Evolutionary conservation across 2,113 vertebrate species (phyloP).

Genomic region (Salvelinus alpinus): DNA sequence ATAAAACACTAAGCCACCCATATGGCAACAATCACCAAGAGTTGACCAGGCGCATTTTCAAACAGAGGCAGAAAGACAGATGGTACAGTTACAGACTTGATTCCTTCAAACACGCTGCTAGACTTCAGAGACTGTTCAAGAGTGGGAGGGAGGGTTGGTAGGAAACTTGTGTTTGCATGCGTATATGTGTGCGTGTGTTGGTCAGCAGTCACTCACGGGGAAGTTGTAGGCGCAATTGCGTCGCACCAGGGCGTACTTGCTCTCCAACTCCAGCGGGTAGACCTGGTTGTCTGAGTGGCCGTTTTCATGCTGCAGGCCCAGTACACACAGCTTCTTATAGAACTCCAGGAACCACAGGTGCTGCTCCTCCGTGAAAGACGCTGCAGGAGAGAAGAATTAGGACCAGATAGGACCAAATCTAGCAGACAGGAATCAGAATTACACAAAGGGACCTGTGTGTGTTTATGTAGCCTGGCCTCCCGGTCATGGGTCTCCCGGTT

Average conservation of each 20-base stretch:
- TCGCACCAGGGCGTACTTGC: conserved; percentile 83
- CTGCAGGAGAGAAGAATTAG: conserved; percentile 52
- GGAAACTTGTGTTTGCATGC: neutral
- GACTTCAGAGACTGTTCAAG: too few species aligned
- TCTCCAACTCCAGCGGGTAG: conserved; percentile 82
- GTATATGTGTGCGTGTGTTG: neutral
- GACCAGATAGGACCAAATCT: neutral
- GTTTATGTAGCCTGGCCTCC: too few species aligned
- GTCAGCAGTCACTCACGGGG: conserved; percentile 75
- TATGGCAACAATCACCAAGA: too few species aligned
- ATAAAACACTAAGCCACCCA: too few species aligned
- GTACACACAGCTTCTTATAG: conserved; percentile 87
- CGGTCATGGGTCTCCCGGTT: too few species aligned
- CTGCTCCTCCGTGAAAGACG: conserved; percentile 89
- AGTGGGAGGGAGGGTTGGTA: neutral
- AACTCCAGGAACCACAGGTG: conserved; percentile 88
- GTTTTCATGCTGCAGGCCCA: conserved; percentile 88
- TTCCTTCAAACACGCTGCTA: too few species aligned
- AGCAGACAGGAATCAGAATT: too few species aligned
- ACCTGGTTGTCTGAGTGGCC: conserved; percentile 82
- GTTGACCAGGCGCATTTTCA: neutral
- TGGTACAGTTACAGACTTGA: too few species aligned
- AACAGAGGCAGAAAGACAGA: neutral
- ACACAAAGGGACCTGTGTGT: too few species aligned
- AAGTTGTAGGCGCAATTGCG: conserved; percentile 96